A percentile compares a stretch with the other conserved stretches of the same genome.
phyloP scores from a whole-genome alignment of 1,140 invertebrate species.

The Bombus terrestris region DNA sequence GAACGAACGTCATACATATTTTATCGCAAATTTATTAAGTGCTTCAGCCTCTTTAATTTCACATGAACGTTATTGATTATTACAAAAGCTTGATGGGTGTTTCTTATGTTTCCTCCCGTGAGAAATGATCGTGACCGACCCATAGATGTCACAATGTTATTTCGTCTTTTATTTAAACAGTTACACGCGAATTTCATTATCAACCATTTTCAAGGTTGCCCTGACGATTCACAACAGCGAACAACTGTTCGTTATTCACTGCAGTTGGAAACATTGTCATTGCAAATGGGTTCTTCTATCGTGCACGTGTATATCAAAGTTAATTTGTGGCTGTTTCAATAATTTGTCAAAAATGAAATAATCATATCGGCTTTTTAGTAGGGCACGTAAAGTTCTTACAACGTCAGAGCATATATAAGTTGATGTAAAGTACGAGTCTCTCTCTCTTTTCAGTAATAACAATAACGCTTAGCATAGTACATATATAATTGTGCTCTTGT shows the following conservation, averaged over 20 bases:
- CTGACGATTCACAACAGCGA: not conserved
- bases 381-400: not conserved
- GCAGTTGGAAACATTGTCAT: not conserved
- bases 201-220: not conserved
- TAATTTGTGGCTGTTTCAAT: not conserved
- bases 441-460: slow-evolving; percentile 10
- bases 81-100: slow-evolving; percentile 12
- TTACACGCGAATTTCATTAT: slow-evolving; percentile 12
- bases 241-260: not conserved
- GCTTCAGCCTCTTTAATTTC: slow-evolving; percentile 23
- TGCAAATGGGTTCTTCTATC: slow-evolving; percentile 8
- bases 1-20: not conserved
- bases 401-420: not conserved
- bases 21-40: slow-evolving; percentile 18
- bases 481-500: slow-evolving; percentile 34
- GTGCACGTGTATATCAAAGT: not conserved
- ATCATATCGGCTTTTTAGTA: not conserved
- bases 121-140: not conserved
- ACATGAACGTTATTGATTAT: slow-evolving; percentile 11
- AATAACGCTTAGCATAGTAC: slow-evolving; percentile 29
- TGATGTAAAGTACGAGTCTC: slow-evolving; percentile 17
- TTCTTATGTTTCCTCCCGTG: not conserved
- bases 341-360: slow-evolving; percentile 6
- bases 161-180: slow-evolving; percentile 14
- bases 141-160: not conserved